Base-by-base conservation (phyloP, 2,888 invertebrate species). In the Torymus texanus region DNA sequence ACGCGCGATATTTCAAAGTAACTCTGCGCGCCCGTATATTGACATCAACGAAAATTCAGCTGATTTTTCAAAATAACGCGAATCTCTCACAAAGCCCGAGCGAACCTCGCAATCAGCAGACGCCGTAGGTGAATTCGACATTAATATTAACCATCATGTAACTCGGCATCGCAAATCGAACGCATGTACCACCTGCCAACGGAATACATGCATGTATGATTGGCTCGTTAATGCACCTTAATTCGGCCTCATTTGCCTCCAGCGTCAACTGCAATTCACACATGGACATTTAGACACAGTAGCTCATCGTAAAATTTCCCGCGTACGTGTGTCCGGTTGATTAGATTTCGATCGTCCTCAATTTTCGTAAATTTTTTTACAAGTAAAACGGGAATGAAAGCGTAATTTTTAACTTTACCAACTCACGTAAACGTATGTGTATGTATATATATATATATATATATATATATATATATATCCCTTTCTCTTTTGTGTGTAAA, bases 141-240 rank as follows among this genome's bases (percentile, higher is more conserved):
- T 41, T 41, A 41, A 41, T 41, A 41, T 41, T 41, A 41, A 41
- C 41, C 41, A 5, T 21, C 29, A 41, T 8, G 41, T 55, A 13
- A 55, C 16, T 50, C 16, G 2, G 16, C 50, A 16, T 14, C 53
- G 21, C 55, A 24, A 14, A 55, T 51, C n/a, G 18, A 53, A 55
- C 66, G 14, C 2, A 61, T 5, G 1, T 41, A 41, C 41, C 41
- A 41, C 41, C 41, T 41, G 41, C 41, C 41, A 66, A 21, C 41
- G 13, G 18, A 56, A 59, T 50, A n/a, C 21, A 71, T 41, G 14
- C 51, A 71, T 51, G 51, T 50, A 50, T 71, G 41, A 71, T 61
- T 50, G 58, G 51, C 21, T 21, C 51, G 50, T 71, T 71, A 71
- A 71, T 61, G n/a, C 18, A n/a, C 41, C 55, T 50, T 70, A 59